These are phyloP conservation scores for Nothocercus nigrocapillus DNA, from an alignment of 2,113 vertebrate genomes.

Conservation along the genomic window DNA sequence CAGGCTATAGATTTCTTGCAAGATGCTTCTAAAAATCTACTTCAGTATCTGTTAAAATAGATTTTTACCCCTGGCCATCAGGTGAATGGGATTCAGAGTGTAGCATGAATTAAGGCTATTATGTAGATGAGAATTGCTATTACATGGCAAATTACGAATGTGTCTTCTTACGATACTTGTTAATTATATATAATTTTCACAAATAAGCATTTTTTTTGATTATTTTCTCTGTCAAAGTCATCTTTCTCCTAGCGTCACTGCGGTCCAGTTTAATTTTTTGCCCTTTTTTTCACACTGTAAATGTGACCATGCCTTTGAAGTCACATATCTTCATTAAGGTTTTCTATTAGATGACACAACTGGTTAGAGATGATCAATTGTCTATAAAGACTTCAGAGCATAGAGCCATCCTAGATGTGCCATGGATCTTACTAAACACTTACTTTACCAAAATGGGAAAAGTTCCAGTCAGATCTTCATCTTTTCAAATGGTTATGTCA, in stretches of 20 bases:
- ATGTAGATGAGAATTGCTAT: neutral
- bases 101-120: neutral
- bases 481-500: neutral
- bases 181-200: neutral
- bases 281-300: neutral
- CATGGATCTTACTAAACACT: neutral
- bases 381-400: neutral
- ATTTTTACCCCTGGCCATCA: neutral
- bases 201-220: neutral
- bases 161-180: neutral
- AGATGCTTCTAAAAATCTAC: neutral
- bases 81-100: accelerated
- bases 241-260: neutral
- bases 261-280: neutral
- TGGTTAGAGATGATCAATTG: neutral
- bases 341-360: neutral
- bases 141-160: neutral
- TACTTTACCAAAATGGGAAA: neutral
- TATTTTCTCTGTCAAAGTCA: neutral
- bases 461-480: neutral
- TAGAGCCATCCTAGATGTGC: neutral
- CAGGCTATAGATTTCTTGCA: accelerated
- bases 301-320: neutral
- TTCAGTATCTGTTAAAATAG: neutral
- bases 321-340: neutral